Base-by-base conservation (phyloP, 2,113 vertebrate species). In the Sula dactylatra region DNA sequence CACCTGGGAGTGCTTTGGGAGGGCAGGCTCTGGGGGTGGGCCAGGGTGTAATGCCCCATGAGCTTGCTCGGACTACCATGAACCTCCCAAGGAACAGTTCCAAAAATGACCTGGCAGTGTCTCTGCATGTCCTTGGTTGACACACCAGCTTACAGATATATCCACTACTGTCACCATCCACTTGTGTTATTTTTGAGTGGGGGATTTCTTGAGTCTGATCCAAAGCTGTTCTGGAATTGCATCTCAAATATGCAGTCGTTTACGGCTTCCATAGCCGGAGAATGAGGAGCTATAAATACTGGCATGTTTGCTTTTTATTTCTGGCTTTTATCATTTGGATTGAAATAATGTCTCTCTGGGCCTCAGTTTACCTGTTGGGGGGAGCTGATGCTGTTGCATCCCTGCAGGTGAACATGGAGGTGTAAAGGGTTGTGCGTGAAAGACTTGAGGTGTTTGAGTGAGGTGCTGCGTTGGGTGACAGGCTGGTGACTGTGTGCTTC, bases 61-160 rank as follows among this genome's bases (percentile, higher is more conserved):
- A 88, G 29, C 78, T 88, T 55, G 58, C 93, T 86, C 81, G 79
- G 80, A 50, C 67, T 88, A 31, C 82, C 70, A n/a, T 69, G 88
- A 82, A 82, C 61, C 86, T 89, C 89, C 45, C 55, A 83, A 96
- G 92, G 85, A 96, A 91, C 95, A 93, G 94, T 96, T 96, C 97
- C 96, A 97, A 95, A 96, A 97, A 94, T 80, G 95, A 95, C 91
- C 97, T 96, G 95, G 96, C 96, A 95, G 94, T 95, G 94, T 92
- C 96, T 96, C 88, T 91, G 78, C 86, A 42, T 96, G 96, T 95
- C 94, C 95, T 95, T 89, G 94, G 61, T 94, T 97, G 95, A 95
- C 96, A 95, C 92, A 94, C 77, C 81, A 96, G 80, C 73, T 84
- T 73, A 40, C 95, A 91, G 96, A 96, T 97, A 96, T 93, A 97